Base-by-base conservation (phyloP, 1,140 invertebrate species). In the Heliconius hermathena region DNA sequence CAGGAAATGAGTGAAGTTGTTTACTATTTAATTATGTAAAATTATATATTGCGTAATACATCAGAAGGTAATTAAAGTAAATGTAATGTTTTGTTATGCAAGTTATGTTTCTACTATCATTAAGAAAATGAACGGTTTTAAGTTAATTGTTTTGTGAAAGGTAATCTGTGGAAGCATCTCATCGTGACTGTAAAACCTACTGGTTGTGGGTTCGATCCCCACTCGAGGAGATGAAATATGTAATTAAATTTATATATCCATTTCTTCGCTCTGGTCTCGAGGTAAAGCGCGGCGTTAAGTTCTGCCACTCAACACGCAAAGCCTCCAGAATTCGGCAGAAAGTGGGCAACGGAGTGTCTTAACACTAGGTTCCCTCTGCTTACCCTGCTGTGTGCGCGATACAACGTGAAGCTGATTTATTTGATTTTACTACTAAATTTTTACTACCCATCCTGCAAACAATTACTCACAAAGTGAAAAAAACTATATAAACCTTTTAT, bases 11-110 rank as follows among this genome's bases (percentile, higher is more conserved):
- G 22, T 29, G 60, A 13, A 66, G 22, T 66, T 66, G 26, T 66
- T 66, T 66, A 66, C 60, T 29, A 66, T 2, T 66, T 66, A 66
- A n/a, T 29, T 66, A 66, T 29, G 29, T 66, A 66, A 66, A 66
- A 66, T 26, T 66, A 6, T 66, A 66, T 66, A 66, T 66, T 66
- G 60, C 60, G 26, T 29, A 66, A 66, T 66, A 26, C 60, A 26
- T 16, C 13, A 60, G 9, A 9, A 60, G 1, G 60, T 66, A 29
- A 13, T 11, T 57, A 57, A 52, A 52, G 54, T 57, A 57, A 46
- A 57, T 57, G n/a, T 66, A 16, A 66, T 66, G 60, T 13, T 29
- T 9, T 66, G 13, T 66, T 66, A 66, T 66, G 60, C 13, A 26
- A 26, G 60, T 26, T 29, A 60, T 26, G 26, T 11, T 16, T 26